Base-by-base conservation (phyloP, 2,113 vertebrate species). In the Limanda limanda region DNA sequence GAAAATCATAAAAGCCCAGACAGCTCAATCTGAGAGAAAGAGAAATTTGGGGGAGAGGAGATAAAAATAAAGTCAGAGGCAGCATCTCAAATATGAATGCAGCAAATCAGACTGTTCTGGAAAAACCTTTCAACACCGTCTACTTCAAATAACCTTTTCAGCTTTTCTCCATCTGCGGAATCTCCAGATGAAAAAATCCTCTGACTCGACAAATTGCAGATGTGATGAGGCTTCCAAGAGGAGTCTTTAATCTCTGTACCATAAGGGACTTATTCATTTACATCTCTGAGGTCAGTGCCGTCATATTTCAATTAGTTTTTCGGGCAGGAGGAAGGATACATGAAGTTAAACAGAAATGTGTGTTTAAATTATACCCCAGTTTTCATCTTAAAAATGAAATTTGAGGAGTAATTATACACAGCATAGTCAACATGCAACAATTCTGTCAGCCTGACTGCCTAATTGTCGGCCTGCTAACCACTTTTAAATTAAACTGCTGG, bases 151-250 rank as follows among this genome's bases (percentile, higher is more conserved):
- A 52, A 52, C 2, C 1, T n/a, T 24, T 68, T 76, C 64, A 74
- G 64, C 68, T 76, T 58, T 72, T 63, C 31, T 18, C 59, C 79
- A 74, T 82, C 78, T 59, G 23, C 48, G 63, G 52, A 31, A 74
- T 79, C 76, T 81, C 17, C 10, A 31, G 11, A 69, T 58, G 17
- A 56, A 58, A 59, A 51, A 66, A 20, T 47, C 0, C 23, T 48
- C 21, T 25, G 52, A 75, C 57, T 45, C 0, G 3, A 76, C 31
- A 73, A 65, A 68, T 18, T 23, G 37, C 7, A 68, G 60, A 78
- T 62, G 48, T 81, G 74, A 70, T 14, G 72, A 59, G 21, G 62
- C 20, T 42, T 15, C 35, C 56, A 37, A 14, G 25, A 63, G 45
- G 45, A 27, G 11, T 24, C 31, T 17, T 64, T 45, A n/a, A 23